These are phyloP conservation scores for Phalera bucephala DNA, from an alignment of 2,888 invertebrate genomes.

Conservation along the genomic window DNA sequence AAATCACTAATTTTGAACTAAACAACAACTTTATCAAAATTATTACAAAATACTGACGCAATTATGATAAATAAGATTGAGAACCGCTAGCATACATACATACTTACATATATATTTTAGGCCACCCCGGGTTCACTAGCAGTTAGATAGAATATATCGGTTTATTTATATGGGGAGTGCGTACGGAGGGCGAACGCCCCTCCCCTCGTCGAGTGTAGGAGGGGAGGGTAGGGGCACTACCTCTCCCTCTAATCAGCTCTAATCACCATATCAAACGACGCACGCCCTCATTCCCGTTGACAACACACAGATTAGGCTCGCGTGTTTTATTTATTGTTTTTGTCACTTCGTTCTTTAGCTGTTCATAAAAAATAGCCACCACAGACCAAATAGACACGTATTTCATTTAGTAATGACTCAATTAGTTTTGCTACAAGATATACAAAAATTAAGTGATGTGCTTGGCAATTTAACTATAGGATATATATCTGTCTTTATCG, in stretches of 20 bases:
- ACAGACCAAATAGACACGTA: background rate
- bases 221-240: conserved; percentile 29
- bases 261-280: conserved; percentile 83
- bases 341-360: conserved; percentile 14
- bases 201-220: conserved; percentile 31
- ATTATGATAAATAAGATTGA: no score
- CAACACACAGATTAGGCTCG: conserved; percentile 73
- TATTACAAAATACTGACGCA: no score
- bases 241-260: conserved; percentile 79
- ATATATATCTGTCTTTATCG: no score
- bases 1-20: no score
- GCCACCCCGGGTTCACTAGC: conserved; percentile 43
- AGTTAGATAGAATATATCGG: conserved; percentile 70
- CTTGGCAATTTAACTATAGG: no score
- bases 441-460: no score
- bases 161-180: conserved; percentile 79
- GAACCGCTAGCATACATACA: conserved; percentile 34
- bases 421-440: no score
- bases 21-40: no score
- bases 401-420: no score
- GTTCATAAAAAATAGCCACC: background rate
- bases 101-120: conserved; percentile 34
- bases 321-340: conserved; percentile 42
- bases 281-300: conserved; percentile 76
- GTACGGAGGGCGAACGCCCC: conserved; percentile 61